Percentiles rank a stretch among this genome's conserved stretches.
phyloP scores from a whole-genome alignment of 2,113 vertebrate species.

The Cygnus buccinator region DNA sequence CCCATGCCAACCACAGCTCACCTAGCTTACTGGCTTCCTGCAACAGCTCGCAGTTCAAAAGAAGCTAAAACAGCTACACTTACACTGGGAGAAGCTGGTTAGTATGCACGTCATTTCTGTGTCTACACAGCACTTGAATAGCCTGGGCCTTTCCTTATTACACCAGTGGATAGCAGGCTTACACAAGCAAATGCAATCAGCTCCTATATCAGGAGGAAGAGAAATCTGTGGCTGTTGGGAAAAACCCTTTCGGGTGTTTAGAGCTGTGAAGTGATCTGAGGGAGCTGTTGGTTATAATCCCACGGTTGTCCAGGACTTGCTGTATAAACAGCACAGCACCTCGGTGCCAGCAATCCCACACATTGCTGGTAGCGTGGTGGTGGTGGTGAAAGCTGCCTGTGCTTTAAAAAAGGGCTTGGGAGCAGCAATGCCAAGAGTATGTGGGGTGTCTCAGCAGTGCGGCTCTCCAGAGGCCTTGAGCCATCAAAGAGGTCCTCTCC shows the following conservation, averaged over 20 bases:
- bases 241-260: conserved; percentile 12
- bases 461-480: neutral
- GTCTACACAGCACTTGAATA: conserved; percentile 40
- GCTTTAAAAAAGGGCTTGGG: neutral
- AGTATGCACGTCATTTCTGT: conserved; percentile 56
- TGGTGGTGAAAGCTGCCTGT: neutral
- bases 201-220: conserved; percentile 46
- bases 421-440: neutral
- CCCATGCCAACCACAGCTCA: neutral
- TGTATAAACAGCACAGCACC: neutral
- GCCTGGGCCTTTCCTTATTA: conserved; percentile 53
- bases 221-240: conserved; percentile 62
- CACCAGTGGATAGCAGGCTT: conserved; percentile 68
- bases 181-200: conserved; percentile 53
- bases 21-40: conserved; percentile 47
- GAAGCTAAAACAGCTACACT: conserved; percentile 46
- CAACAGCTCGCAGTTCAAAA: conserved; percentile 44
- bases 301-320: neutral
- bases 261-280: conserved; percentile 21
- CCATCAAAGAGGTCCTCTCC: neutral
- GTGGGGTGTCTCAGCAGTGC: neutral
- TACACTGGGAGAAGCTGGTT: conserved; percentile 22
- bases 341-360: neutral
- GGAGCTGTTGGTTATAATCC: neutral
- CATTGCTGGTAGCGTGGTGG: accelerated